Evolutionary conservation across 2,888 invertebrate genomes (phyloP).

Genomic region (Diplolepis rosae): DNA sequence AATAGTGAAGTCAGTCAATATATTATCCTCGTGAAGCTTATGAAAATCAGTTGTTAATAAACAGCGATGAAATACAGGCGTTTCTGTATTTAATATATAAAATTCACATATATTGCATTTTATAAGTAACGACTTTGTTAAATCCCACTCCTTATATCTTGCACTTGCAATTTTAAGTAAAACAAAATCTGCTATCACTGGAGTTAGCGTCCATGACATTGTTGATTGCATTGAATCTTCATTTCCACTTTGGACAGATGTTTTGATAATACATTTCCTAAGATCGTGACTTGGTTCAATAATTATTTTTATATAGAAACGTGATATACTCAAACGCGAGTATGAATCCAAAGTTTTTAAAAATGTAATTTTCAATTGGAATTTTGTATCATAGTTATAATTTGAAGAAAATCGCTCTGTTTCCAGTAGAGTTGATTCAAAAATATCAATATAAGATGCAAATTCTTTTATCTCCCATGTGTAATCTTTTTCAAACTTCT

Average conservation of each 20-base stretch:
- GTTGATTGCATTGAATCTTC: background rate
- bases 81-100: conserved; percentile 3
- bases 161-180: background rate
- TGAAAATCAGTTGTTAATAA: background rate
- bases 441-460: background rate
- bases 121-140: background rate
- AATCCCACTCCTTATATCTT: background rate
- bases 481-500: background rate
- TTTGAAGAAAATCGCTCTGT: conserved; percentile 2
- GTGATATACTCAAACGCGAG: background rate
- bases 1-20: conserved; percentile 6
- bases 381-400: background rate
- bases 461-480: conserved; percentile 20
- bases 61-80: background rate
- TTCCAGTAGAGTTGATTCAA: background rate
- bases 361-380: background rate
- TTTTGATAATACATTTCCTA: background rate
- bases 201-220: background rate
- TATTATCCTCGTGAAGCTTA: background rate
- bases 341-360: background rate
- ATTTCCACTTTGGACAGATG: background rate
- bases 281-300: background rate
- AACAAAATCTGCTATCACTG: background rate
- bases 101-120: conserved; percentile 7
- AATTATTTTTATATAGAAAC: background rate